Evolutionary conservation across 2,888 invertebrate genomes (phyloP).

Genomic region (Boloria selene): DNA sequence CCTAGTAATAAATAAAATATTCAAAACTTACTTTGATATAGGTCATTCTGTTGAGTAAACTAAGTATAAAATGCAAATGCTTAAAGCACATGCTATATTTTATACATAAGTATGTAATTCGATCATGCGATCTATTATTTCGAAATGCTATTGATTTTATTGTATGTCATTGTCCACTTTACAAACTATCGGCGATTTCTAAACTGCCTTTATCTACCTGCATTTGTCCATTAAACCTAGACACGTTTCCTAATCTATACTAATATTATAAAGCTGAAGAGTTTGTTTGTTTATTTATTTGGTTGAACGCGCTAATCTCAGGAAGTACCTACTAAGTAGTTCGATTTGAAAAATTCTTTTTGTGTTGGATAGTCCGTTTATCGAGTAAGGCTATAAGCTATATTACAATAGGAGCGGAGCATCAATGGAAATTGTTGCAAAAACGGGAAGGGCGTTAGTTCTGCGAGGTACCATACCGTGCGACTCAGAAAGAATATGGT

Average conservation of each 20-base stretch:
- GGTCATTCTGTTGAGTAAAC: not conserved
- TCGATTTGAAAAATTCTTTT: too few relatives aligned
- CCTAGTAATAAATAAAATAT: not conserved
- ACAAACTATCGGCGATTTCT: slow-evolving; percentile 12
- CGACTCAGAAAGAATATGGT: too few relatives aligned
- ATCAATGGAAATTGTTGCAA: too few relatives aligned
- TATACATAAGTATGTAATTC: slow-evolving; percentile 15
- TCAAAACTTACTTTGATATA: not conserved
- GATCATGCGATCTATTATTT: slow-evolving; percentile 17
- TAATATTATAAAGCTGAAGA: too few relatives aligned
- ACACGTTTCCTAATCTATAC: slow-evolving; percentile 5
- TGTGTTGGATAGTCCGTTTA: too few relatives aligned
- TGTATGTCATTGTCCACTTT: slow-evolving; percentile 18
- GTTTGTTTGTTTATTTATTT: too few relatives aligned
- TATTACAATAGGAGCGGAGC: too few relatives aligned
- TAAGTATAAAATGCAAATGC: slow-evolving; percentile 1
- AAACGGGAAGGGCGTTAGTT: too few relatives aligned
- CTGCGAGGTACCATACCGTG: too few relatives aligned
- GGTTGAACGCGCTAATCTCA: too few relatives aligned
- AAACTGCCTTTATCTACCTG: slow-evolving; percentile 9
- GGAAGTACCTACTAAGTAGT: too few relatives aligned
- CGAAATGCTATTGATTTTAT: slow-evolving; percentile 27
- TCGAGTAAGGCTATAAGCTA: too few relatives aligned
- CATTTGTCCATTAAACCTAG: slow-evolving; percentile 1
- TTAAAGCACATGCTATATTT: not conserved